phyloP scores from a whole-genome alignment of 2,797 vertebrate genomes.

The Tenualosa thibaudeaui region DNA sequence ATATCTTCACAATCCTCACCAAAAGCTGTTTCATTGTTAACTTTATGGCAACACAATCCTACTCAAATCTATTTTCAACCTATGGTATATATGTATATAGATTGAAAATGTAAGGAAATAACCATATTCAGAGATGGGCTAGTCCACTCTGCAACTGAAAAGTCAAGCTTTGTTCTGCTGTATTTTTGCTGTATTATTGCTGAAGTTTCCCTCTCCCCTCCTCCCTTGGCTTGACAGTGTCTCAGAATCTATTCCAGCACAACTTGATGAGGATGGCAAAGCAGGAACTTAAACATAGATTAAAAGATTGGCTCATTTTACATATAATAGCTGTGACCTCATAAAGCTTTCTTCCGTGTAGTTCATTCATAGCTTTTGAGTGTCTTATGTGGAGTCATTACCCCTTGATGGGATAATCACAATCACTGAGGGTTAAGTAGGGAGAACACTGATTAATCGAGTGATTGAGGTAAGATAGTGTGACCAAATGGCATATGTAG shows the following conservation, averaged over 20 bases:
- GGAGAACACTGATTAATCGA: background rate
- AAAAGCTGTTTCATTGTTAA: background rate
- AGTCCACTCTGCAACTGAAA: background rate
- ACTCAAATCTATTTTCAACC: background rate
- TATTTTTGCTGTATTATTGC: background rate
- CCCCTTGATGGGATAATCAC: slow-evolving; percentile 15
- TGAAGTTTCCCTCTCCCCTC: background rate
- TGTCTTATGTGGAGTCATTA: slow-evolving; percentile 31
- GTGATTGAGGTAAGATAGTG: background rate
- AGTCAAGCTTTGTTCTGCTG: background rate
- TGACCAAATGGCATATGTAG: background rate
- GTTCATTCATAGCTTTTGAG: slow-evolving; percentile 28
- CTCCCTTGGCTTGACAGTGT: background rate
- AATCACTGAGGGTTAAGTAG: background rate
- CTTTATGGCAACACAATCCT: background rate
- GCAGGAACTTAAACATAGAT: slow-evolving; percentile 25
- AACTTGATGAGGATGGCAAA: background rate
- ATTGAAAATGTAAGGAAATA: background rate
- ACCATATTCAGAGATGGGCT: background rate
- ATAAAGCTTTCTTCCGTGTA: slow-evolving; percentile 49
- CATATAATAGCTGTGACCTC: slow-evolving; percentile 29
- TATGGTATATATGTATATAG: background rate
- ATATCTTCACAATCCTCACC: background rate
- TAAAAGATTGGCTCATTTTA: background rate
- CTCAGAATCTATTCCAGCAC: background rate